These are phyloP conservation scores for Felis catus DNA, from an alignment of 2,113 vertebrate genomes.

Conservation along the genomic window F.catus_Fca126_mat1.0 CM031417.1:130046001-130046500, in stretches of 20 bases:
- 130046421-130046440: neutral
- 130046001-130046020: too few species aligned
- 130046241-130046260: neutral
- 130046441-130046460: neutral
- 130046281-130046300: neutral
- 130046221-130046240: neutral
- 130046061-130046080: too few species aligned
- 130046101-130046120: too few species aligned
- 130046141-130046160: neutral
- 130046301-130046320: neutral
- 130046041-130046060: too few species aligned
- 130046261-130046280: neutral
- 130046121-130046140: too few species aligned
- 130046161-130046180: neutral
- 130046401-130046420: neutral
- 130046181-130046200: neutral
- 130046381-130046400: neutral
- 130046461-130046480: neutral
- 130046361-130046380: neutral
- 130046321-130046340: neutral
- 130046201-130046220: neutral
- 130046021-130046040: too few species aligned
- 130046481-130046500: neutral
- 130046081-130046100: too few species aligned
- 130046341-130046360: neutral